Evolutionary conservation across 2,888 invertebrate species (phyloP).

Genomic region (Euproctis similis): DNA sequence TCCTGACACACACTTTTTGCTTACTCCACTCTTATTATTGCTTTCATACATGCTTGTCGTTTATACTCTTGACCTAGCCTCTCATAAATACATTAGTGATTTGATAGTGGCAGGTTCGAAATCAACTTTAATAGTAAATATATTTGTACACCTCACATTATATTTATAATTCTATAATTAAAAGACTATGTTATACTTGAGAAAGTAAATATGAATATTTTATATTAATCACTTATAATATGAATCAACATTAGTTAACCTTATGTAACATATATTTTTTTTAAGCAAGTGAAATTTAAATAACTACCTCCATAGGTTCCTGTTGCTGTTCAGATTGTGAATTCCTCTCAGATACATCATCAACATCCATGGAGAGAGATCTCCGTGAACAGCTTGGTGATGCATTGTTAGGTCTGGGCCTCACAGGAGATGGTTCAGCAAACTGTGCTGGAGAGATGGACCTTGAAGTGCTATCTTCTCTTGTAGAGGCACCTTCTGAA

Average conservation of each 20-base stretch:
- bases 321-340: slow-evolving; percentile 58
- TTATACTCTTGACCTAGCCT: too few species aligned
- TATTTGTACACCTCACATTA: too few species aligned
- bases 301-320: slow-evolving; percentile 66
- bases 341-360: slow-evolving; percentile 64
- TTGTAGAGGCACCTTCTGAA: slow-evolving; percentile 49
- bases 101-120: too few species aligned
- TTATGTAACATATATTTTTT: not conserved
- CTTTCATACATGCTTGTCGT: too few species aligned
- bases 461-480: slow-evolving; percentile 63
- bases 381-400: slow-evolving; percentile 68
- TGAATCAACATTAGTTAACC: not conserved
- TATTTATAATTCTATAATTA: too few species aligned
- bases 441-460: slow-evolving; percentile 67
- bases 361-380: slow-evolving; percentile 68
- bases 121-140: too few species aligned
- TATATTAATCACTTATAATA: too few species aligned
- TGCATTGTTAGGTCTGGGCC: slow-evolving; percentile 48
- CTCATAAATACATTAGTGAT: too few species aligned
- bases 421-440: slow-evolving; percentile 62
- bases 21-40: too few species aligned
- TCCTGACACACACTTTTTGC: too few species aligned
- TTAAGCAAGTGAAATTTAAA: not conserved
- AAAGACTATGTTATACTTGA: too few species aligned
- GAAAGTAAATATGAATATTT: too few species aligned